Evolutionary conservation across 2,113 vertebrate species (phyloP).

Genomic region (Oncorhynchus nerka): DNA sequence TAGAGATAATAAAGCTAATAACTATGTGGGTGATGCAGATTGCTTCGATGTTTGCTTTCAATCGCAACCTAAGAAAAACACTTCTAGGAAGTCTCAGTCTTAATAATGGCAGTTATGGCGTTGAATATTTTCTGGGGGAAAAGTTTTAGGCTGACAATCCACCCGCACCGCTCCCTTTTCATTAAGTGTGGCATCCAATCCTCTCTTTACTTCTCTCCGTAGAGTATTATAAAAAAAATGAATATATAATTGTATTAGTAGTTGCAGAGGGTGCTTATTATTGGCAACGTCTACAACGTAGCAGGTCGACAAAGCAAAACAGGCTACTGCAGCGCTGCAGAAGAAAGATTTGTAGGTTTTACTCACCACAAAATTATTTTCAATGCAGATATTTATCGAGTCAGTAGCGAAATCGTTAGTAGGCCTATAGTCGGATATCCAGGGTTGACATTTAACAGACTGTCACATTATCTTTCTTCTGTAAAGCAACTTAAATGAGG

Average conservation of each 20-base stretch:
- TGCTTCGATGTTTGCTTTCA: constrained; percentile 15
- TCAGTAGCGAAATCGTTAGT: constrained; percentile 55
- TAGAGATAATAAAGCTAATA: constrained; percentile 12
- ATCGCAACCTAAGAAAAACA: constrained; percentile 17
- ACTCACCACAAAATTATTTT: constrained; percentile 67
- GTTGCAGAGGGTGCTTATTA: constrained; percentile 19
- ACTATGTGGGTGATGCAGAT: constrained; percentile 1
- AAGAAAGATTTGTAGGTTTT: constrained; percentile 59
- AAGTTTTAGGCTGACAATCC: constrained; percentile 69
- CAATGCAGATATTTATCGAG: constrained; percentile 34
- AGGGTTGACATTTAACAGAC: constrained; percentile 50
- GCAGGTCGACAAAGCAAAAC: constrained; percentile 48
- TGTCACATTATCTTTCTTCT: constrained; percentile 66
- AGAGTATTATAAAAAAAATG: constrained; percentile 10
- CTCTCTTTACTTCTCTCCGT: constrained; percentile 30
- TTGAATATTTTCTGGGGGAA: constrained; percentile 70
- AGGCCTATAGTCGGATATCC: constrained; percentile 43
- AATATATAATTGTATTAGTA: constrained; percentile 2
- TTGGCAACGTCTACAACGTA: constrained; percentile 53
- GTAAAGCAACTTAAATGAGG: constrained; percentile 70
- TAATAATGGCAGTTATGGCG: constrained; percentile 57
- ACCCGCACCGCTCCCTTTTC: constrained; percentile 68
- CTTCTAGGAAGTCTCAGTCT: constrained; percentile 54
- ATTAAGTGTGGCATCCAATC: constrained; percentile 40
- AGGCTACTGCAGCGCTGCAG: constrained; percentile 71